Evolutionary conservation across 1,140 invertebrate species (phyloP), one percentile per base, ranked within the genome.

Genomic region (Halesus radiatus): DNA sequence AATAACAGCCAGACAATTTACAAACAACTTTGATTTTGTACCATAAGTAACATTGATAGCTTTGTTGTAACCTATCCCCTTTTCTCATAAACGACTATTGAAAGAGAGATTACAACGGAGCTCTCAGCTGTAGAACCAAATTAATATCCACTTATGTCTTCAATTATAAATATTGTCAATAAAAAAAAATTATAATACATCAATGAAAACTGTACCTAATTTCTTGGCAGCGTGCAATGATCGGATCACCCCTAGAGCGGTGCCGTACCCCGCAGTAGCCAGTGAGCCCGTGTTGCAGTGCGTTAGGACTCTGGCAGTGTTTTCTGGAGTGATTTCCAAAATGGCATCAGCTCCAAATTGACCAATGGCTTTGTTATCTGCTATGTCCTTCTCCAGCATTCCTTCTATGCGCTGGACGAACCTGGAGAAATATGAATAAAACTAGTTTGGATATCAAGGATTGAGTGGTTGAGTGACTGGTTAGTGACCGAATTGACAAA

Each of bases 201-300:
- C 5, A 18, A 20, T 18, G 20, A 20, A 56, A 56, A n/a, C n/a
- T 60, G 20, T 72, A 96, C 96, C 93, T 81, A 99, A 89, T 88
- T 92, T 92, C 81, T 93, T 92, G 53, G 89, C 87, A 64, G 91
- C 91, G 86, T 95, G 92, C 50, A 99, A 90, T 29, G 92, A 92
- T 84, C 98, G 91, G 75, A 99, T 95, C 7, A 99, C 97, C 80
- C 98, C 98, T 68, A 99, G 90, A 29, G 98, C 98, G 32, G 98
- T 99, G 3, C 98, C 98, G 90, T 98, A 99, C 8, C 96, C 98
- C 79, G 96, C 96, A 29, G 98, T 99, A 2, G 98, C 98, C 81
- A 99, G 90, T 7, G 97, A 97, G 0, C 98, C 98, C 13, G 98
- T 99, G 87, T 99, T 99, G 86, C 98, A 99, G 87, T 99, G 98